Conservation (phyloP, 2,888 invertebrate species). For the Drosophila nigricruria region DNA sequence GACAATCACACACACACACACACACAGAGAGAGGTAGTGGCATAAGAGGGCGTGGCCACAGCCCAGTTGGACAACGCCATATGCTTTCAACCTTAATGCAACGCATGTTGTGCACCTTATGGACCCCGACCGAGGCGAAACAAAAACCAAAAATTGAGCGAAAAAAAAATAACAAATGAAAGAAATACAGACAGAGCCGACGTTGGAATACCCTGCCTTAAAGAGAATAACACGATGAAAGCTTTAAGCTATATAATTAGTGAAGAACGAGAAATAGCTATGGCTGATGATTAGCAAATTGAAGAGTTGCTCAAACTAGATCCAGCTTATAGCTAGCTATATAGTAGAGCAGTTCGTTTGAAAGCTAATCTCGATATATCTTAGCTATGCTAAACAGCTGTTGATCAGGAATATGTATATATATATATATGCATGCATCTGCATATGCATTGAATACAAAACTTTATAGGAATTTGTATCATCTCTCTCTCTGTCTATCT, state of each 20-base stretch:
- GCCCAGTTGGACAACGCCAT: slow-evolving; percentile 5
- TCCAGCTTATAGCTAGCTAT: neutral
- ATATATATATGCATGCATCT: neutral
- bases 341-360: too few species aligned
- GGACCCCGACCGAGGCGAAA: slow-evolving; percentile 28
- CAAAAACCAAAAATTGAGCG: slow-evolving; percentile 7
- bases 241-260: too few species aligned
- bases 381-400: neutral
- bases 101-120: slow-evolving; percentile 66
- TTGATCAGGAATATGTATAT: neutral
- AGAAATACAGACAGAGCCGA: neutral
- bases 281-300: neutral
- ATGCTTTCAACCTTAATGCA: slow-evolving; percentile 56
- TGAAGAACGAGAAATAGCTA: neutral
- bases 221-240: neutral
- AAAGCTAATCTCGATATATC: too few species aligned
- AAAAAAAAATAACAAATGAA: neutral
- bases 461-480: neutral
- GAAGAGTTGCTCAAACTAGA: neutral
- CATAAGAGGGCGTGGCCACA: slow-evolving; percentile 14
- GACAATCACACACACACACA: slow-evolving; percentile 11
- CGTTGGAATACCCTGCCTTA: neutral
- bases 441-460: neutral
- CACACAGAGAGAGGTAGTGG: neutral
- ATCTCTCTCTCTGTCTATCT: neutral